phyloP scores from a whole-genome alignment of 2,888 invertebrate species.

The Aphidoletes aphidimyza region DNA sequence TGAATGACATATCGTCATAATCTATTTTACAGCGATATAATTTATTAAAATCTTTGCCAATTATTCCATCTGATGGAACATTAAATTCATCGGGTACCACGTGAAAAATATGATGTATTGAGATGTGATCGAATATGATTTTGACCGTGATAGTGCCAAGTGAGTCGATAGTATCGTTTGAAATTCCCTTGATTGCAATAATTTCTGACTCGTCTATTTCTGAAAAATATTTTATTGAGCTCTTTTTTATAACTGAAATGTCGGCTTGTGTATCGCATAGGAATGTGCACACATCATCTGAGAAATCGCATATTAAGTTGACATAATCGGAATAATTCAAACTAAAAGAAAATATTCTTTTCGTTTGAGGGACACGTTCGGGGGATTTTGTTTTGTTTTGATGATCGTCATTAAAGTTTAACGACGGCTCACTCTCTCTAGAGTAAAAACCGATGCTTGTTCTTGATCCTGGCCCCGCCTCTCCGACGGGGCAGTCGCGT shows the following conservation, averaged over 20 bases:
- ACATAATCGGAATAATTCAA: background rate
- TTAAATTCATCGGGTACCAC: constrained; percentile 7
- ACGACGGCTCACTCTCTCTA: no score
- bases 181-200: background rate
- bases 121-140: background rate
- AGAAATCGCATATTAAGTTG: background rate
- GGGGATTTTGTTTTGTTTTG: background rate
- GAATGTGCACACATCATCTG: background rate
- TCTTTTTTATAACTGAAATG: background rate
- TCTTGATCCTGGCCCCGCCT: background rate
- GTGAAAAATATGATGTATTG: background rate
- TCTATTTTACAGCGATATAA: background rate
- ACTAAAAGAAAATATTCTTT: background rate
- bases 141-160: background rate
- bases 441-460: no score
- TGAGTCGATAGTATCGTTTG: background rate
- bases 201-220: background rate
- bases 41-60: constrained; percentile 47
- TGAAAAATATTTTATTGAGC: background rate
- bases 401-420: background rate
- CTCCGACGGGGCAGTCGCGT: background rate
- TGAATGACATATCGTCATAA: background rate
- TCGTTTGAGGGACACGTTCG: background rate
- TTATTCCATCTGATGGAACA: constrained; percentile 44
- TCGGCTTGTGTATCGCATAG: constrained; percentile 1